phyloP scores from a whole-genome alignment of 1,140 invertebrate species.

The Zaprionus taronus region DNA sequence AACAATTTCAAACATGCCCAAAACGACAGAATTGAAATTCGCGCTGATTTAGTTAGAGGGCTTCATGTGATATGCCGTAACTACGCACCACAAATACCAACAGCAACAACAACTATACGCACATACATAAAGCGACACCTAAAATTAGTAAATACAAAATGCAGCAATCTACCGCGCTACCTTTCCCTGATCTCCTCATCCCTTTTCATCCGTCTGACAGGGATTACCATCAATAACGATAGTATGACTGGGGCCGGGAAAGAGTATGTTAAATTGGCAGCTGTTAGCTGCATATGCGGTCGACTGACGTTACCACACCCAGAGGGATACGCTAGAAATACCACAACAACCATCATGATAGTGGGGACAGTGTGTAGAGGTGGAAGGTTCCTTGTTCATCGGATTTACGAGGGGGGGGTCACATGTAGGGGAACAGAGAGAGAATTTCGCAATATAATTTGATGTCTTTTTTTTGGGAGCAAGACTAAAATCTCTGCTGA shows the following conservation, averaged over 20 bases:
- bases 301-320: background rate
- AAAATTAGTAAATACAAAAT: conserved; percentile 5
- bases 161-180: background rate
- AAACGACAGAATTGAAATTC: conserved; percentile 1
- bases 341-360: background rate
- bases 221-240: conserved; percentile 5
- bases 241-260: background rate
- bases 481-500: background rate
- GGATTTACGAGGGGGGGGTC: too few relatives aligned
- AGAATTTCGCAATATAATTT: background rate
- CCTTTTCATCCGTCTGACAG: background rate
- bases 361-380: background rate
- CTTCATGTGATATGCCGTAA: background rate
- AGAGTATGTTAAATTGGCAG: background rate
- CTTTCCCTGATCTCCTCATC: background rate
- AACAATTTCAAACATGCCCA: background rate
- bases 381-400: background rate
- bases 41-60: background rate
- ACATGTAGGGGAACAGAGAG: background rate
- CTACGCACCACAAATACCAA: conserved; percentile 1
- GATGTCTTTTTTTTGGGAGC: background rate
- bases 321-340: background rate
- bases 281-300: conserved; percentile 1
- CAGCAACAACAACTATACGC: background rate
- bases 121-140: conserved; percentile 3